Percentiles rank a stretch among this genome's conserved stretches.
Conservation (phyloP, 1,140 invertebrate species). For the Rhopalosiphum padi region DNA sequence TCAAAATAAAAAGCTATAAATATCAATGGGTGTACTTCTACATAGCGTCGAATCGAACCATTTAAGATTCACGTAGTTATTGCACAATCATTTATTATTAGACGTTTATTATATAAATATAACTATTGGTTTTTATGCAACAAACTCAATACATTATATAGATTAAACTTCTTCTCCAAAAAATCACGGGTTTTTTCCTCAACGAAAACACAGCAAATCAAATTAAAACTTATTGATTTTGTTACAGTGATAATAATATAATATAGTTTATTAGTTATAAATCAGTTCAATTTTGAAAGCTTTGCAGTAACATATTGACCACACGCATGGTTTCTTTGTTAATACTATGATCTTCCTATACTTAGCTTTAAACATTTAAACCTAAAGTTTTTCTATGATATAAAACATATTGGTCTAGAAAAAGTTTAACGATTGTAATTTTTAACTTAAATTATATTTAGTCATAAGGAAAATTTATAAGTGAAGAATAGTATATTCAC, state of each 20-base stretch:
- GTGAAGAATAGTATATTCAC: too few species aligned
- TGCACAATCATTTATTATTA: not conserved
- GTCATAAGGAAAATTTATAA: too few species aligned
- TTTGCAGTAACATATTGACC: not conserved
- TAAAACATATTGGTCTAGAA: not conserved
- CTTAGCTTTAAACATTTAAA: not conserved
- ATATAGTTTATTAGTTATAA: not conserved
- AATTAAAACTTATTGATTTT: not conserved
- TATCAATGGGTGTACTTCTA: not conserved
- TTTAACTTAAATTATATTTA: not conserved
- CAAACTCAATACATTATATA: not conserved
- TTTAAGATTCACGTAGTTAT: not conserved
- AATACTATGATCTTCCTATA: not conserved
- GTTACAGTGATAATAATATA: not conserved
- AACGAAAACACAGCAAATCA: not conserved
- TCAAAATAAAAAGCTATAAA: slow-evolving; percentile 5
- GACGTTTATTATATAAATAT: not conserved
- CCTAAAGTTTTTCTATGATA: not conserved
- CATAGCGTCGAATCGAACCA: not conserved
- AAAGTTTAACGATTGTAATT: not conserved
- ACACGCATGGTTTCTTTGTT: not conserved
- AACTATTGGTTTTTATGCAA: not conserved
- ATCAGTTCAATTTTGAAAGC: not conserved
- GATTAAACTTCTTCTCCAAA: not conserved
- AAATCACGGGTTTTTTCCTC: not conserved